Conservation (phyloP, 2,888 invertebrate species). For the Chrysopilus asiliformis region DNA sequence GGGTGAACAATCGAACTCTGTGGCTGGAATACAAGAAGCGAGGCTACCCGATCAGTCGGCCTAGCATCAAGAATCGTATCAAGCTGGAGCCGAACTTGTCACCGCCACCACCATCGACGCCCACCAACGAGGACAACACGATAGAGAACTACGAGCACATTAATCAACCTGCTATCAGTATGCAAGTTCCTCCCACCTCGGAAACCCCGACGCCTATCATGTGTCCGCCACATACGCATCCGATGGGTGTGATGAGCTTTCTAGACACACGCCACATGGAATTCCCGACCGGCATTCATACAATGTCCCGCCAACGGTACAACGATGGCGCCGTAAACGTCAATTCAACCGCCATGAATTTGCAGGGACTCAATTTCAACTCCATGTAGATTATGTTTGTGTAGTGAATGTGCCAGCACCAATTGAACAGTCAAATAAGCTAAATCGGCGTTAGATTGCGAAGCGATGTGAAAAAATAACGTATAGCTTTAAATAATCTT, state of each 20-base stretch:
- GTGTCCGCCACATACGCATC: conserved; percentile 47
- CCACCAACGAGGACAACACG: conserved; percentile 34
- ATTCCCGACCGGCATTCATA: conserved; percentile 46
- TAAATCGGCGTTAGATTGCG: too few species aligned
- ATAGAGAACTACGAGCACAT: conserved; percentile 33
- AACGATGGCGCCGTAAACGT: conserved; percentile 36
- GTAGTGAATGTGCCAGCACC: too few species aligned
- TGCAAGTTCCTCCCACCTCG: conserved; percentile 36
- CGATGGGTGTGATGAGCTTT: conserved; percentile 54
- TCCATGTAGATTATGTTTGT: conserved; percentile 6
- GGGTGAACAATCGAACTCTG: conserved; percentile 71
- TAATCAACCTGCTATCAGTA: conserved; percentile 32
- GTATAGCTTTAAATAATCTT: too few species aligned
- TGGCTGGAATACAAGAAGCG: conserved; percentile 78
- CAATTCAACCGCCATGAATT: conserved; percentile 50
- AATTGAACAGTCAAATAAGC: too few species aligned
- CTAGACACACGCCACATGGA: conserved; percentile 59
- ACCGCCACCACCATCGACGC: conserved; percentile 40
- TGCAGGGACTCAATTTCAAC: conserved; percentile 44
- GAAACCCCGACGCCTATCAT: conserved; percentile 42
- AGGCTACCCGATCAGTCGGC: conserved; percentile 67
- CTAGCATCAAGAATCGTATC: conserved; percentile 63
- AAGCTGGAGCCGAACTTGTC: conserved; percentile 51
- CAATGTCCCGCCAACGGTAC: conserved; percentile 39
- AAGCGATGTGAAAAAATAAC: too few species aligned